phyloP scores from a whole-genome alignment of 1,140 invertebrate species.

The Danaus melanippus region DNA sequence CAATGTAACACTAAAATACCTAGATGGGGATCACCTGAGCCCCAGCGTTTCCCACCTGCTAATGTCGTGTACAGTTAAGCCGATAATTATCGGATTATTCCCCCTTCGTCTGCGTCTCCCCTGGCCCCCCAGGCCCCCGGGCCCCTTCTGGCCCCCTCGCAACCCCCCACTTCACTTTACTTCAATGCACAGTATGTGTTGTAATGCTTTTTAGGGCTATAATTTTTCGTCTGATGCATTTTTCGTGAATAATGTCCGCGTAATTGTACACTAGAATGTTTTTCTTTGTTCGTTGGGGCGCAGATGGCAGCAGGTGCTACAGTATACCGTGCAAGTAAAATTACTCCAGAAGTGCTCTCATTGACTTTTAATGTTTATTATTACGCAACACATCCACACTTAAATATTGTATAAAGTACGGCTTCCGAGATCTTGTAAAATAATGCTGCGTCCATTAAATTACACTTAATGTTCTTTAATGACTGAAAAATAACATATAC shows the following conservation, averaged over 20 bases:
- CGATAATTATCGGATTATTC: slow-evolving; percentile 64
- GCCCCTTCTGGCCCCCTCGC: slow-evolving; percentile 31
- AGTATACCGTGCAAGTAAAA: slow-evolving; percentile 23
- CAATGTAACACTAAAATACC: slow-evolving; percentile 48
- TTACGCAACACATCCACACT: slow-evolving; percentile 1
- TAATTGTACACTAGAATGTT: slow-evolving; percentile 48
- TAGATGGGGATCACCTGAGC: slow-evolving; percentile 34
- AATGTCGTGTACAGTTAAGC: slow-evolving; percentile 63
- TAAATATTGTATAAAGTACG: no score
- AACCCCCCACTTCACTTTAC: slow-evolving; percentile 42
- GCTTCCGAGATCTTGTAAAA: no score
- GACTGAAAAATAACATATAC: no score
- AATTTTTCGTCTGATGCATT: slow-evolving; percentile 64
- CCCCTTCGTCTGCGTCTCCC: slow-evolving; percentile 41
- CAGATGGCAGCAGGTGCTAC: slow-evolving; percentile 25
- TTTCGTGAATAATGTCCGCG: slow-evolving; percentile 55
- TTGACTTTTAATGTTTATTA: slow-evolving; percentile 23
- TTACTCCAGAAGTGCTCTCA: slow-evolving; percentile 23
- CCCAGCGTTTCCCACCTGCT: slow-evolving; percentile 47
- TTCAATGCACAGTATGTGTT: slow-evolving; percentile 60
- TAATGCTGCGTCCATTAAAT: no score
- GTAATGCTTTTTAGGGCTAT: slow-evolving; percentile 62
- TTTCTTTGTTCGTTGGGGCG: slow-evolving; percentile 29
- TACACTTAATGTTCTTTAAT: no score
- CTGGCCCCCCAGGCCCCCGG: slow-evolving; percentile 20